Evolutionary conservation across 2,797 vertebrate genomes (phyloP), one percentile per base, ranked within the genome.

Genomic region (Denticeps clupeoides): DNA sequence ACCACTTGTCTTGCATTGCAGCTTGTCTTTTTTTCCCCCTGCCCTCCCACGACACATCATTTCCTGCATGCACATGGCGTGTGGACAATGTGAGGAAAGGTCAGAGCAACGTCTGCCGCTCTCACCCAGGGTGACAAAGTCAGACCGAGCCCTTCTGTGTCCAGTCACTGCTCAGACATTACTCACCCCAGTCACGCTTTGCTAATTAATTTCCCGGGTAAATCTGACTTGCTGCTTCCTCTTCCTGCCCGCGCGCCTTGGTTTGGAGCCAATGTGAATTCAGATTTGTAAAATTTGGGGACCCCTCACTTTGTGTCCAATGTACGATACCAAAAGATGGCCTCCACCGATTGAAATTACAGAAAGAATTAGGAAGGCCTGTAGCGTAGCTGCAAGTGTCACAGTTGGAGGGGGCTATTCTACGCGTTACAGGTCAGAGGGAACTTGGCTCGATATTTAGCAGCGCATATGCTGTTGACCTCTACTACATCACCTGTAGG

Each of bases 401-500:
- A 38, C 64, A 63, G 65, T 72, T 77, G 70, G 74, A n/a, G n/a
- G n/a, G n/a, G n/a, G n/a, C n/a, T n/a, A 23, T 46, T 55, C 68
- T 66, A 63, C 62, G 59, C n/a, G n/a, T n/a, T n/a, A n/a, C 70
- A 67, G 71, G 67, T 67, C 52, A 35, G 66, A 49, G 57, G 58
- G 63, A 67, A 69, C 67, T 56, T 23, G 65, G 67, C 67, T 67
- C 53, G 66, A 55, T 26, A 62, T 58, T 58, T 43, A 57, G 65
- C 55, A 48, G 66, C 68, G 68, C 25, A 62, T 72, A 74, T 67
- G 56, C 62, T 63, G 68, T 62, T 78, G 76, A 79, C 78, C 79
- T 81, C 75, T 64, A 64, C 51, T 55, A 52, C 56, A 61, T 61
- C 72, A 78, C 79, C 75, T 72, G 74, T 72, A 59, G 74, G 48